Percentiles rank a stretch among this genome's conserved stretches.
phyloP scores from a whole-genome alignment of 92 coral and sea anemone species.

The Parazoanthus swiftii region DNA sequence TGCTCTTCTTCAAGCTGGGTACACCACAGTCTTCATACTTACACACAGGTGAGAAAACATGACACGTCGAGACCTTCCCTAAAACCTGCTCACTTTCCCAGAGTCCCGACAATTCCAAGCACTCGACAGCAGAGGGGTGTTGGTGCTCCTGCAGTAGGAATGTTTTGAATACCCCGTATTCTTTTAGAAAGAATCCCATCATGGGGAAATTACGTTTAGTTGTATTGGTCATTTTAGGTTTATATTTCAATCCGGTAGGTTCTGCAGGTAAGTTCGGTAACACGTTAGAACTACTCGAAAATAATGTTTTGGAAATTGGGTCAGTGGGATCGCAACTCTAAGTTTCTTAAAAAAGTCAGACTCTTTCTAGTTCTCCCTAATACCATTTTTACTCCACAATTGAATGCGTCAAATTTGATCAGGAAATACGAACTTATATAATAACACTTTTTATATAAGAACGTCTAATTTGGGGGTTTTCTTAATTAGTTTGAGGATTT shows the following conservation, averaged over 20 bases:
- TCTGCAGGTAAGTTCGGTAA: conserved; percentile 24
- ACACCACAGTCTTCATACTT: not conserved
- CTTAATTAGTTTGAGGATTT: too few species aligned
- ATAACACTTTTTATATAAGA: too few species aligned
- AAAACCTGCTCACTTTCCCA: conserved; percentile 31
- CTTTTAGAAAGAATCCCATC: conserved; percentile 13
- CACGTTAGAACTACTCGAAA: not conserved
- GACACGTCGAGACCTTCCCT: conserved; percentile 22
- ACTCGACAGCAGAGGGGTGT: conserved; percentile 5
- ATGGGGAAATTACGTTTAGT: conserved; percentile 14
- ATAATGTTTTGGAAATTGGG: not conserved
- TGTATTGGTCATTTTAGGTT: conserved; percentile 10
- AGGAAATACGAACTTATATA: too few species aligned
- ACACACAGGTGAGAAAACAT: conserved; percentile 27
- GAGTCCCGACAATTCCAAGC: conserved; percentile 34
- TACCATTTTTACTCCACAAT: too few species aligned
- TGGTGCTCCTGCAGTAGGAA: not conserved
- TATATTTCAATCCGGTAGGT: conserved; percentile 12
- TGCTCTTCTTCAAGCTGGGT: conserved; percentile 18
- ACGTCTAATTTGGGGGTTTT: too few species aligned
- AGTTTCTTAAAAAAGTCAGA: too few species aligned
- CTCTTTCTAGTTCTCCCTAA: too few species aligned
- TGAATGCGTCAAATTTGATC: too few species aligned
- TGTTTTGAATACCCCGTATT: conserved; percentile 11
- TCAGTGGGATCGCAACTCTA: too few species aligned